Evolutionary conservation across 2,797 vertebrate species (phyloP), one percentile per base, ranked within the genome.

Genomic region (Molossus molossus): DNA sequence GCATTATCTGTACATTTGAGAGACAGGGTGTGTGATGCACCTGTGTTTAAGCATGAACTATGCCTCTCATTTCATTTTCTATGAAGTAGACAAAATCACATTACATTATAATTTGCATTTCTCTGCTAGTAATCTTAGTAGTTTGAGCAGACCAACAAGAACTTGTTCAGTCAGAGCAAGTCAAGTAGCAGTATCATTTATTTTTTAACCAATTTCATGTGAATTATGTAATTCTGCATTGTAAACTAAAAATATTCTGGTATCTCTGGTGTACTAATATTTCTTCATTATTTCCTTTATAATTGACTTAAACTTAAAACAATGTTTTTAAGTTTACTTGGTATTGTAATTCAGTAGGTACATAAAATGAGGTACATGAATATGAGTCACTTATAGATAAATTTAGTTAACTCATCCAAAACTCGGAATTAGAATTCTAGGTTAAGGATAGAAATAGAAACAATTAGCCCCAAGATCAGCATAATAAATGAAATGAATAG

Each of bases 1-100:
- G 1, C 1, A 93, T 58, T 79, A 53, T 33, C 3, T 82, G 5
- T 88, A 27, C 20, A 84, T 23, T 89, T 92, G 37, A 81, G 48
- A 84, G 40, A 80, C 48, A 25, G 12, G 3, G 1, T 29, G 15
- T 84, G 23, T 21, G 67, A 2, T 13, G 4, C 23, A 50, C 12
- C 37, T 64, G 5, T 64, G 9, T 40, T 86, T 48, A 82, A 92
- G 45, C 23, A 73, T 33, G 21, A 90, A 87, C 72, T 29, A 50
- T 0, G 33, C 2, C 9, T 62, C 25, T 81, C 37, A 62, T 29
- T 81, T 45, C 11, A 81, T 96, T 85, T 3, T 33, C 1, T 79
- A 80, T 53, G 87, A 94, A 69, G 21, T 53, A 81, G 33, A 70
- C 29, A 92, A 90, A 82, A 87, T 73, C 2, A 67, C 70, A 87